Evolutionary conservation across 1,140 invertebrate species (phyloP), one percentile per base, ranked within the genome.

Genomic region (Temnothorax curvispinosus): DNA sequence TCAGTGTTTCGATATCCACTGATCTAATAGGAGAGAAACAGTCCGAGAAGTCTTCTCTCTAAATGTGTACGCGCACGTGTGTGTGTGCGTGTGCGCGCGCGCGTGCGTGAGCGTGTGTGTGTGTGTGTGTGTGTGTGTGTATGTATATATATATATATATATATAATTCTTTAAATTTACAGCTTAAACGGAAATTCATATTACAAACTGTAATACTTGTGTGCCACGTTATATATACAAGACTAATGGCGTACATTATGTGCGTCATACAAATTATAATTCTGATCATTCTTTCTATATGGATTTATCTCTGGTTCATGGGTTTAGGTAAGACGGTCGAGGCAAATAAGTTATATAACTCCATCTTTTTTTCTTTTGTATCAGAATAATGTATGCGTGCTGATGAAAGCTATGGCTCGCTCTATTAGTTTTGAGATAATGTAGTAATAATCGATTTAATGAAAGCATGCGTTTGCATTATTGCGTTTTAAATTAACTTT

Each of bases 241-340:
- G n/a, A 78, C 44, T 50, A 65, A 90, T 88, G 77, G 58, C n/a
- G 27, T 18, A 32, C 8, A 56, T 89, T 44, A 15, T 75, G 41
- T 35, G 21, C 41, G 7, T n/a, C 27, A 41, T 47, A 18, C 27
- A 88, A 71, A 54, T 89, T n/a, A 18, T 76, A 41, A 41, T 78
- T 27, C 54, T 52, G 0, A 35, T 80, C 2, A 35, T 75, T 32
- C 1, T 78, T 47, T 27, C 74, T 69, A 3, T 89, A 11, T 75
- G 67, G 52, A 9, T 76, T 9, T 89, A 78, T 60, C 6, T 84
- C n/a, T 75, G 67, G 74, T 74, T 90, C 6, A 60, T n/a, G 18
- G 27, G 38, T 21, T 15, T 72, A 35, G 80, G 80, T 82, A 60
- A 72, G 67, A 32, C 7, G 7, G 3, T 81, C 21, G 1, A 69